Conservation (phyloP, 2,797 vertebrate species). For the Hafferia zeledoni region DNA sequence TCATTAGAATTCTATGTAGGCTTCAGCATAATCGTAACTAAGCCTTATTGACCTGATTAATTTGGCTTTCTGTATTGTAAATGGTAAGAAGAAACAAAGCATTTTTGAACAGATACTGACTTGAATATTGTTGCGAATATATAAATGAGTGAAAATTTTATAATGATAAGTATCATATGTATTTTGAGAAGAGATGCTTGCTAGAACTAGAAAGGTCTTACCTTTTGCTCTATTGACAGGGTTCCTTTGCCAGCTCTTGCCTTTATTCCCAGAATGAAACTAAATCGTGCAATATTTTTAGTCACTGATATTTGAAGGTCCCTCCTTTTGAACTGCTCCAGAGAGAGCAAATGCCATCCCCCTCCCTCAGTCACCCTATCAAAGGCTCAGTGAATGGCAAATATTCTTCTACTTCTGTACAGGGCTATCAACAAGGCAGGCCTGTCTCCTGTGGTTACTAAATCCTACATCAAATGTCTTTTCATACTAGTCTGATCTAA, state of each 20-base stretch:
- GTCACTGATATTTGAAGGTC: neutral
- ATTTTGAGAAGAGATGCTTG: neutral
- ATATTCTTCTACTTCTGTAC: neutral
- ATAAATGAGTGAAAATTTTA: neutral
- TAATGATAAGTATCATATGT: neutral
- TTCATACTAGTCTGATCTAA: neutral
- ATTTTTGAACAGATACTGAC: neutral
- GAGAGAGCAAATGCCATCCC: neutral
- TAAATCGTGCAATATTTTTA: neutral
- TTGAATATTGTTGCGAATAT: neutral
- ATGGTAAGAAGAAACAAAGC: neutral
- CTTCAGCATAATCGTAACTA: neutral
- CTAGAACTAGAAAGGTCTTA: neutral
- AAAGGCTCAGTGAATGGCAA: neutral
- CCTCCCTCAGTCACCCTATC: neutral
- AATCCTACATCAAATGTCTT: neutral
- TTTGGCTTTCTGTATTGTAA: neutral
- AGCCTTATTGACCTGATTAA: neutral
- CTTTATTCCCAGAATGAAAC: conserved; percentile 10
- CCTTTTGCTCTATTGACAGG: neutral
- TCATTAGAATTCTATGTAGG: neutral
- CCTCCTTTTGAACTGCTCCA: neutral
- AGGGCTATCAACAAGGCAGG: neutral
- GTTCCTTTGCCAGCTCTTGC: neutral
- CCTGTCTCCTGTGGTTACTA: neutral